phyloP scores from a whole-genome alignment of 2,113 vertebrate species.

The Ptychochromis oligacanthus region DNA sequence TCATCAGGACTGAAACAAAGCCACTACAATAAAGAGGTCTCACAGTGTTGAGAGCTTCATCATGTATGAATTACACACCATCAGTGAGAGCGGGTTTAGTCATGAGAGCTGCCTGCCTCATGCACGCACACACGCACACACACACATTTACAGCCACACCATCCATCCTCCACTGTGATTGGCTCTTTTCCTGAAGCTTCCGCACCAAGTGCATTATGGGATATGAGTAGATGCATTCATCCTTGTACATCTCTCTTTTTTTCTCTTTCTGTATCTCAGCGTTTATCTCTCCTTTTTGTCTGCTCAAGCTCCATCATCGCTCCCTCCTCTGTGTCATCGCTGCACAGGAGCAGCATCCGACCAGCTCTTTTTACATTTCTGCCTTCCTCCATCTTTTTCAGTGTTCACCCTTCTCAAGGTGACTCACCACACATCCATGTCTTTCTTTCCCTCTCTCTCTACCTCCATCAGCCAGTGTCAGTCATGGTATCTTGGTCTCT shows the following conservation, averaged over 20 bases:
- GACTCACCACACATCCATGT: constrained; percentile 51
- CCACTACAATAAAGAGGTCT: background rate
- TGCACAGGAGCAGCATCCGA: constrained; percentile 10
- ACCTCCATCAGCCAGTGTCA: background rate
- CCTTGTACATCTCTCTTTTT: background rate
- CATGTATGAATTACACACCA: constrained; percentile 3
- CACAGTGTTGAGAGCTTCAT: background rate
- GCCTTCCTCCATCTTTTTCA: constrained; percentile 29
- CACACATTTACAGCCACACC: constrained; percentile 1
- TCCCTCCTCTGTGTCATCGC: background rate
- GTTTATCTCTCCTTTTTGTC: background rate
- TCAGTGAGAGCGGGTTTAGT: background rate
- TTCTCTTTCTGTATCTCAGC: background rate
- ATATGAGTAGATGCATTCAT: constrained; percentile 8
- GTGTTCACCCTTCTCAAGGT: constrained; percentile 62
- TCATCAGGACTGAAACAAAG: background rate
- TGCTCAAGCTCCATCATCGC: background rate
- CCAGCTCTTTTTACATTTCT: constrained; percentile 14
- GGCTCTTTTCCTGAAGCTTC: constrained; percentile 26
- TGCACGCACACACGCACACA: background rate
- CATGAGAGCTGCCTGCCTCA: background rate
- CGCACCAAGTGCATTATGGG: constrained; percentile 48
- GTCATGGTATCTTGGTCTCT: background rate
- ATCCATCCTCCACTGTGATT: constrained; percentile 19
- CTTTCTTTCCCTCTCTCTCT: background rate